These are phyloP conservation scores for Xerus rutilus DNA, from an alignment of 2,797 vertebrate genomes.

Conservation along the genomic window DNA sequence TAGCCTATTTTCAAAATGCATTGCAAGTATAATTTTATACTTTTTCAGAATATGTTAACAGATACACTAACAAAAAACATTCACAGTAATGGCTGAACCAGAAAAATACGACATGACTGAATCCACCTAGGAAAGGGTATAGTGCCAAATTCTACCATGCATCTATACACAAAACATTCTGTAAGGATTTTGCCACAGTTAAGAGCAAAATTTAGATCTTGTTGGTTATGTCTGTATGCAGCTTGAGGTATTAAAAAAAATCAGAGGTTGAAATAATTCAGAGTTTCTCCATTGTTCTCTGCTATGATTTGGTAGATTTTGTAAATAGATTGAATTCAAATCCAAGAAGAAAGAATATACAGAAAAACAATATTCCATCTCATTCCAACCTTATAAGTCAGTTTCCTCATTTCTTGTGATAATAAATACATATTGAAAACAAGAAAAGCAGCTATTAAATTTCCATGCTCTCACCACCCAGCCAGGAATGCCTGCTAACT, in stretches of 20 bases:
- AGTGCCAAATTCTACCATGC: neutral
- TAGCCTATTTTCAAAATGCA: slow-evolving; percentile 38
- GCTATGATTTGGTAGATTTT: slow-evolving; percentile 10
- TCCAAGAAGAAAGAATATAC: slow-evolving; percentile 59
- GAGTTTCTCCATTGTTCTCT: slow-evolving; percentile 38
- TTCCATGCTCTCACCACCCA: slow-evolving; percentile 47
- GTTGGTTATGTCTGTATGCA: slow-evolving; percentile 15
- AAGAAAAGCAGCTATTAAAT: slow-evolving; percentile 52
- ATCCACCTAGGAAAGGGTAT: neutral
- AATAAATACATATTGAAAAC: slow-evolving; percentile 34
- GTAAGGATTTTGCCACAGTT: neutral
- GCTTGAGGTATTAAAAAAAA: neutral
- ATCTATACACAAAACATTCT: neutral
- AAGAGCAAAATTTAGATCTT: slow-evolving; percentile 38
- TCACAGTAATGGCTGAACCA: neutral
- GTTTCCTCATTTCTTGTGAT: slow-evolving; percentile 66
- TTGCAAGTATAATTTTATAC: neutral
- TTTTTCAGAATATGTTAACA: neutral
- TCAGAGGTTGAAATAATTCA: neutral
- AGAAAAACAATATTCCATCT: slow-evolving; percentile 62
- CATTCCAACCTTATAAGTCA: slow-evolving; percentile 59
- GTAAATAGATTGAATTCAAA: slow-evolving; percentile 53
- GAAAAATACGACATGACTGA: slow-evolving; percentile 25
- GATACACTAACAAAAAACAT: neutral
- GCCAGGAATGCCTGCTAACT: neutral